Percentiles rank a stretch among this genome's conserved stretches.
Evolutionary conservation across 1,140 invertebrate genomes (phyloP).

Genomic region (Diplogasteroides magnus): DNA sequence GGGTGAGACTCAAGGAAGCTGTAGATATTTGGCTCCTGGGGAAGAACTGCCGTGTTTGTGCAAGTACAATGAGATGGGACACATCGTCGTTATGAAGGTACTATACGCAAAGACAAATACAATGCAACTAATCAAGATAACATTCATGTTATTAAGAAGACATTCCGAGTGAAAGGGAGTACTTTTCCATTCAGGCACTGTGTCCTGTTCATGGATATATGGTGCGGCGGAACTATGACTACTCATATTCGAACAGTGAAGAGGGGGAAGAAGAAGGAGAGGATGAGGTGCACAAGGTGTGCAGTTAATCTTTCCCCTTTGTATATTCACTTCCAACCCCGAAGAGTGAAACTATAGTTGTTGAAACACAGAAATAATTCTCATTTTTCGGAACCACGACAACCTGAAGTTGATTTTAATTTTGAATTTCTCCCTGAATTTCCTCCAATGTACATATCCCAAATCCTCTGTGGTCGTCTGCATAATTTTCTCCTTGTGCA

Average conservation of each 20-base stretch:
- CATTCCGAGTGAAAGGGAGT: too few relatives aligned
- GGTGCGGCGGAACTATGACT: constrained; percentile 31
- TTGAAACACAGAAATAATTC: too few relatives aligned
- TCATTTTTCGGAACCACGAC: too few relatives aligned
- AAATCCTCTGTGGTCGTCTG: too few relatives aligned
- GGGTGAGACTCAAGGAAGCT: constrained; percentile 18
- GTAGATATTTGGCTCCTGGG: constrained; percentile 45
- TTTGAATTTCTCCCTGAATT: too few relatives aligned
- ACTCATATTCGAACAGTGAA: constrained; percentile 37
- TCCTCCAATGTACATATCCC: too few relatives aligned
- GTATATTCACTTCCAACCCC: too few relatives aligned
- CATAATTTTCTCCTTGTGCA: too few relatives aligned
- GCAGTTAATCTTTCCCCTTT: not conserved
- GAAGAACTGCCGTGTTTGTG: constrained; percentile 52
- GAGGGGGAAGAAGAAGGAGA: constrained; percentile 34
- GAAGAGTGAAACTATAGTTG: too few relatives aligned
- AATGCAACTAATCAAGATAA: not conserved
- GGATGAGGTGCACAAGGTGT: constrained; percentile 23
- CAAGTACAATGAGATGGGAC: constrained; percentile 41
- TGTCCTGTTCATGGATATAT: constrained; percentile 53
- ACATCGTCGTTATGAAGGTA: constrained; percentile 46
- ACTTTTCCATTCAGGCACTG: too few relatives aligned
- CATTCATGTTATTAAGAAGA: too few relatives aligned
- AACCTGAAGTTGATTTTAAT: too few relatives aligned
- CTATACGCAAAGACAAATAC: not conserved